These are phyloP conservation scores for Andricus curvator DNA, from an alignment of 2,888 invertebrate genomes.

Conservation along the genomic window DNA sequence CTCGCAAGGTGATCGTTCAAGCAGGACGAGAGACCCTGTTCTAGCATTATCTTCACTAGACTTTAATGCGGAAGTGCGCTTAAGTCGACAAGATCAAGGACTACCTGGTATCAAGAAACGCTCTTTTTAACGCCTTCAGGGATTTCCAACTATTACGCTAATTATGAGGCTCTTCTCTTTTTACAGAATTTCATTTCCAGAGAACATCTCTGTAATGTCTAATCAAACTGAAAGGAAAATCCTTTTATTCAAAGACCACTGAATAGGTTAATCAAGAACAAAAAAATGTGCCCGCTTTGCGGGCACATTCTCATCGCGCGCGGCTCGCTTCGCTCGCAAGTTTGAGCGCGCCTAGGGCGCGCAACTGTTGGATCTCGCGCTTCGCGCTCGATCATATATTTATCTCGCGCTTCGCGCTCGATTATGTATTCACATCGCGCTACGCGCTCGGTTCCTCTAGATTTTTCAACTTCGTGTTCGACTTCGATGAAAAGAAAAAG, in stretches of 20 bases:
- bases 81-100: conserved; percentile 38
- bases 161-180: background rate
- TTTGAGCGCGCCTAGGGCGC: too few species aligned
- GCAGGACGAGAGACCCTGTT: conserved; percentile 22
- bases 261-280: background rate
- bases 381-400: too few species aligned
- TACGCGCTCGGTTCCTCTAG: too few species aligned
- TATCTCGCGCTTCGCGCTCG: too few species aligned
- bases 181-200: background rate
- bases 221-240: background rate
- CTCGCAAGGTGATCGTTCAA: conserved; percentile 25
- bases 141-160: background rate
- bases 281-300: too few species aligned
- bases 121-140: conserved; percentile 18
- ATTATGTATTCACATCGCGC: too few species aligned
- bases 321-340: too few species aligned
- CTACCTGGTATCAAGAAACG: background rate
- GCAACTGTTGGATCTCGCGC: too few species aligned
- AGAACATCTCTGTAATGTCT: background rate
- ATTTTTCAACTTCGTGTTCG: too few species aligned
- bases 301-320: too few species aligned
- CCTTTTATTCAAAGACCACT: background rate
- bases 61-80: conserved; percentile 46
- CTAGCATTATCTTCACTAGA: conserved; percentile 38
- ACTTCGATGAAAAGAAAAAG: too few species aligned